Conservation (phyloP, 2,888 invertebrate genomes). For the Drosophila aldrichi region DNA sequence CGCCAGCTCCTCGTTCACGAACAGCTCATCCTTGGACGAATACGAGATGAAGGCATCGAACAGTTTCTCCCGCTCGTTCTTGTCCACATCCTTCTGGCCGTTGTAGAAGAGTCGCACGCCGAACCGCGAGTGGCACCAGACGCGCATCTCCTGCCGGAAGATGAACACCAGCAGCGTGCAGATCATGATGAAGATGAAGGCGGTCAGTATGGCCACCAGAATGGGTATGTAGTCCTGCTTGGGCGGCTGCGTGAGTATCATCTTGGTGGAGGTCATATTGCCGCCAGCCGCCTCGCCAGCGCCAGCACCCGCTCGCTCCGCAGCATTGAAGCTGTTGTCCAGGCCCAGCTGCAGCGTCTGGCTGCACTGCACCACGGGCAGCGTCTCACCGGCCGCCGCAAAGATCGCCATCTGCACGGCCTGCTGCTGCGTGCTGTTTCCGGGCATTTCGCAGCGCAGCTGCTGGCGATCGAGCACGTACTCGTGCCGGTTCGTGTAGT, state of each 20-base stretch:
- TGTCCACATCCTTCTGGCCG: constrained; percentile 90
- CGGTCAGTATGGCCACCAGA: constrained; percentile 91
- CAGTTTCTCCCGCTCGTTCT: constrained; percentile 93
- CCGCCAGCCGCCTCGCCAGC: constrained; percentile 82
- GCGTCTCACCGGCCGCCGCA: constrained; percentile 59
- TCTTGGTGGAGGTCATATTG: constrained; percentile 89
- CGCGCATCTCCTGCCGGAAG: constrained; percentile 92
- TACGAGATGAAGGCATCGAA: constrained; percentile 98
- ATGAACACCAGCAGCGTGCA: constrained; percentile 92
- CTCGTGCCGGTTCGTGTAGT: constrained; percentile 92
- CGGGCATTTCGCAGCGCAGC: constrained; percentile 89
- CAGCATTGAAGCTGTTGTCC: constrained; percentile 60
- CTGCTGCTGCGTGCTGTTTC: constrained; percentile 67
- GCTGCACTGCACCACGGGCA: constrained; percentile 80
- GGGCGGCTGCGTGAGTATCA: constrained; percentile 84
- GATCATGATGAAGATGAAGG: constrained; percentile 91
- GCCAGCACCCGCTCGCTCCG: constrained; percentile 51
- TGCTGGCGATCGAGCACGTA: constrained; percentile 91
- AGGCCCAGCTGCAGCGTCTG: constrained; percentile 65
- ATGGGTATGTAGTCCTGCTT: constrained; percentile 94
- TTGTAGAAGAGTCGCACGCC: constrained; percentile 92
- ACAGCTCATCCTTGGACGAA: constrained; percentile 95
- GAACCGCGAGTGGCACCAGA: constrained; percentile 95
- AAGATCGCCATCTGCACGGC: constrained; percentile 75
- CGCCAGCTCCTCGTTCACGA: constrained; percentile 94